Base-by-base conservation (phyloP, 2,888 invertebrate genomes). In the Caenorhabditis macrosperma region DNA sequence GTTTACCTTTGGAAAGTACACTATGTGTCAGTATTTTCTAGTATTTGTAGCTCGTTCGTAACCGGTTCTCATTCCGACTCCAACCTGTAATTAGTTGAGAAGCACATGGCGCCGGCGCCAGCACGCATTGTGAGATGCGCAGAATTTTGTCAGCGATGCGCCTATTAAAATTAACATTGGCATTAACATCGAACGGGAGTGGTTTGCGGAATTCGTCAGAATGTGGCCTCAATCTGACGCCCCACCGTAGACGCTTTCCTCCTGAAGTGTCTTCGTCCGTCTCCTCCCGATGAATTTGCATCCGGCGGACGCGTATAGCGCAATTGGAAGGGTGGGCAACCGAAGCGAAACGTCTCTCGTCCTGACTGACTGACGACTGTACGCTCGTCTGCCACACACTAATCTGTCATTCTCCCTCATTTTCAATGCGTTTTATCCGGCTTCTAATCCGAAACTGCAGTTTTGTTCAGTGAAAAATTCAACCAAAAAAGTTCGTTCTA, bases 161-260 rank as follows among this genome's bases (percentile, higher is more conserved):
- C 55, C 54, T 46, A 72, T 64, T 72, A 33, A 55, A 55, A 64
- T 63, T 63, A 33, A 22, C 54, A 61, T 61, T 63, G 71, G 61
- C 61, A 71, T 61, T 71, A 61, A 63, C 71, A 63, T 71, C 52
- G 41, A 50, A 71, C 55, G 54, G 38, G 52, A 71, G 52, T 71
- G 71, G 33, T 71, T 72, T 72, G 22, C 57, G 57, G 52, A 30
- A 41, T 59, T 33, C 30, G 35, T 38, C 55, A 30, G 64, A 74
- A 60, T 59, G 64, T 78, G 78, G 44, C 78, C 78, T 71, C 78
- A 78, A 66, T 78, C 66, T 71, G 63, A 61, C 61, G 68, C 77
- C 64, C 63, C 33, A 28, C 41, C 20, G 59, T 41, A 26, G 38
- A n/a, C n/a, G 38, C 44, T 30, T 46, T 26, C 64, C 46, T 64